Conservation (phyloP, 2,888 invertebrate genomes). For the Griposia aprilina region DNA sequence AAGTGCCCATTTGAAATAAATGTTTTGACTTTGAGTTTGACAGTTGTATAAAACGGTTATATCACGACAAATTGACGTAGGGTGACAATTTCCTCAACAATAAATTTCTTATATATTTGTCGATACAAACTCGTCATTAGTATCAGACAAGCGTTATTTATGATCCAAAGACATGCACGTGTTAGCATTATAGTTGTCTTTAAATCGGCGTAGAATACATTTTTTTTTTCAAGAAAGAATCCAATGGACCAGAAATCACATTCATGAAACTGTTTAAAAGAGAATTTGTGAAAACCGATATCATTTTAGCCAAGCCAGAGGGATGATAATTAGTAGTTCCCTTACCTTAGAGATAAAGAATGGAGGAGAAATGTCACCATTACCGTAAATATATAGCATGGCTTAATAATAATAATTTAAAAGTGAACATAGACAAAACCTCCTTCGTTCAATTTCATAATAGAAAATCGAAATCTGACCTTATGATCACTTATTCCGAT, state of each 20-base stretch:
- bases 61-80: not conserved
- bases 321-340: not conserved
- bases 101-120: not conserved
- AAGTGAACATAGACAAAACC: too few relatives aligned
- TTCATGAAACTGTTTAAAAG: not conserved
- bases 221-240: slow-evolving; percentile 1
- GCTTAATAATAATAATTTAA: too few relatives aligned
- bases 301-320: not conserved
- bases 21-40: too few relatives aligned
- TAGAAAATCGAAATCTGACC: too few relatives aligned
- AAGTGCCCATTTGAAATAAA: too few relatives aligned
- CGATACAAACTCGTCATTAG: not conserved
- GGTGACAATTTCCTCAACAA: not conserved
- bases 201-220: not conserved
- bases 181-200: not conserved
- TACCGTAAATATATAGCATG: too few relatives aligned
- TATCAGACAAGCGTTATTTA: slow-evolving; percentile 1
- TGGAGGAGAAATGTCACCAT: too few relatives aligned
- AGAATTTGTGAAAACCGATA: too few relatives aligned
- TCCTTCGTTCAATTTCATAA: too few relatives aligned
- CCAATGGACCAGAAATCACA: not conserved
- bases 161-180: not conserved
- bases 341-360: too few relatives aligned
- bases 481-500: too few relatives aligned
- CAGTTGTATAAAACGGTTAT: not conserved